Percentiles rank a stretch among this genome's conserved stretches.
Evolutionary conservation across 2,888 invertebrate genomes (phyloP).

Genomic region (Microplitis deprimator): DNA sequence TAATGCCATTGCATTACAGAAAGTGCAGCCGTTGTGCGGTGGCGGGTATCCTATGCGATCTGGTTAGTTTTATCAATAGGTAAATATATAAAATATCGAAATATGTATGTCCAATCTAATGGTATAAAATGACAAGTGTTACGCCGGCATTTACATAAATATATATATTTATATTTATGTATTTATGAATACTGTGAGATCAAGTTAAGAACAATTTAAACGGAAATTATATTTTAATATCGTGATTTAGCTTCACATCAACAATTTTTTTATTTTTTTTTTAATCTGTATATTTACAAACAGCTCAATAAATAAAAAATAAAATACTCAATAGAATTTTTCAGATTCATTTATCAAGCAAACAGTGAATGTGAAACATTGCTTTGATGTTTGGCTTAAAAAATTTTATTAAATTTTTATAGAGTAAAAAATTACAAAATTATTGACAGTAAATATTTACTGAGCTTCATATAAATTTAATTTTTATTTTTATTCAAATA

Average conservation of each 20-base stretch:
- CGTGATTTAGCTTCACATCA: not conserved
- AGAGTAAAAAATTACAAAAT: too few relatives aligned
- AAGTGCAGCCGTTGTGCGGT: slow-evolving; percentile 32
- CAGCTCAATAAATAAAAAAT: too few relatives aligned
- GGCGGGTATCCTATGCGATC: slow-evolving; percentile 11
- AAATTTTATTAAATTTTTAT: too few relatives aligned
- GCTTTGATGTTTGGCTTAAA: too few relatives aligned
- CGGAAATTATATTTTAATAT: not conserved
- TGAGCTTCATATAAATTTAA: too few relatives aligned
- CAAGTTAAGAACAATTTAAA: not conserved
- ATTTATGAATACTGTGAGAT: not conserved
- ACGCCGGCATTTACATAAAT: not conserved
- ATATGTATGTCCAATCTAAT: slow-evolving; percentile 14
- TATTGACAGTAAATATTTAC: too few relatives aligned
- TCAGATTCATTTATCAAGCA: too few relatives aligned
- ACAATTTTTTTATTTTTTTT: not conserved
- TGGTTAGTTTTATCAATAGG: slow-evolving; percentile 12
- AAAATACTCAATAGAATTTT: too few relatives aligned
- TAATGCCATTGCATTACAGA: slow-evolving; percentile 44
- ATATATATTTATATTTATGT: not conserved
- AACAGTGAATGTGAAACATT: too few relatives aligned
- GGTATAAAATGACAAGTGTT: slow-evolving; percentile 11
- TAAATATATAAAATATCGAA: slow-evolving; percentile 19
- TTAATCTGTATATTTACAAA: not conserved
- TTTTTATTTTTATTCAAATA: too few relatives aligned